Conservation (phyloP, 1,140 invertebrate species). For the Centruroides sculpturatus region DNA sequence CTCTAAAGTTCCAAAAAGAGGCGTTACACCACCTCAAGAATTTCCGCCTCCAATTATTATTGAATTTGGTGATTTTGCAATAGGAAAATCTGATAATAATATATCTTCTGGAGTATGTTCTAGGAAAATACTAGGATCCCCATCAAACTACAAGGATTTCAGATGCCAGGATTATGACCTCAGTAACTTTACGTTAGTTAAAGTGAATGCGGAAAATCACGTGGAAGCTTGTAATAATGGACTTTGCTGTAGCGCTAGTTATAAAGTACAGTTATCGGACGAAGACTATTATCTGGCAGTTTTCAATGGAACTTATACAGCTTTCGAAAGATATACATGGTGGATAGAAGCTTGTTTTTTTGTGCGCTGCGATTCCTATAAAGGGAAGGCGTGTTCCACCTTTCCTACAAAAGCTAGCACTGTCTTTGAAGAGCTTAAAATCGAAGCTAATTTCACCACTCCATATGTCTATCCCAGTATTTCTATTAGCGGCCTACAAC, state of each 20-base stretch:
- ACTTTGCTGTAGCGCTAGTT: slow-evolving; percentile 11
- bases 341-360: slow-evolving; percentile 5
- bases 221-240: slow-evolving; percentile 7
- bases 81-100: not conserved
- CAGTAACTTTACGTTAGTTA: slow-evolving; percentile 1
- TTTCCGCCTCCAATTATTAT: not conserved
- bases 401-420: slow-evolving; percentile 2
- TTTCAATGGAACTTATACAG: not conserved
- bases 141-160: not conserved
- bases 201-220: not conserved
- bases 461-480: slow-evolving; percentile 1
- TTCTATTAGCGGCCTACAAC: not conserved
- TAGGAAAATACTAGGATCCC: not conserved
- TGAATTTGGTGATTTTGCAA: not conserved
- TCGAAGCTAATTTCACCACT: slow-evolving; percentile 6
- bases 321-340: not conserved
- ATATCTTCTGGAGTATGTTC: slow-evolving; percentile 2
- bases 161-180: not conserved
- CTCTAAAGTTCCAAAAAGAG: not conserved
- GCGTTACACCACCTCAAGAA: not conserved
- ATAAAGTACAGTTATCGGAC: slow-evolving; percentile 1
- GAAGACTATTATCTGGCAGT: slow-evolving; percentile 5
- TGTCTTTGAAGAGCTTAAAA: not conserved
- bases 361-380: slow-evolving; percentile 1
- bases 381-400: not conserved